Percentiles rank a stretch among this genome's conserved stretches.
Conservation (phyloP, 2,113 vertebrate genomes). For the Coptodon bakossiorum region DNA sequence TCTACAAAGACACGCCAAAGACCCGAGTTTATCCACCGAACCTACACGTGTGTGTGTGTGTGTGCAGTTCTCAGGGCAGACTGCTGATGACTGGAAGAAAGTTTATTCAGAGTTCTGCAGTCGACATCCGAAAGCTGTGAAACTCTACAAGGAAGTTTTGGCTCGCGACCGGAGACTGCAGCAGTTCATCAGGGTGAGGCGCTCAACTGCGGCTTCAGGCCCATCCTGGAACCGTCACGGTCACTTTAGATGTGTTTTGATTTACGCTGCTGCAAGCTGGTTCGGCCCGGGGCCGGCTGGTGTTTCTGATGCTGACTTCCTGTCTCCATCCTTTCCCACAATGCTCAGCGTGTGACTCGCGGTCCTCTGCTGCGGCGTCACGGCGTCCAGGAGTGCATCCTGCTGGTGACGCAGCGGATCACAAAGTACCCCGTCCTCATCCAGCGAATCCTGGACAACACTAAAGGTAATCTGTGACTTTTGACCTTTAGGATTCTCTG, state of each 20-base stretch:
- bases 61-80: constrained; percentile 82
- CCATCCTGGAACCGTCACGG: neutral
- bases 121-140: constrained; percentile 87
- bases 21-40: neutral
- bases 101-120: constrained; percentile 91
- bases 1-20: neutral
- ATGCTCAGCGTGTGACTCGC: constrained; percentile 76
- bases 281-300: neutral
- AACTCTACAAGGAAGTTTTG: constrained; percentile 89
- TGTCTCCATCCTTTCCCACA: neutral
- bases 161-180: constrained; percentile 89
- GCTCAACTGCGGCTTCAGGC: neutral
- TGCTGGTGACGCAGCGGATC: constrained; percentile 91
- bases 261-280: neutral
- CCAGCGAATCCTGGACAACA: constrained; percentile 85
- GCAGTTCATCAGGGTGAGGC: constrained; percentile 85
- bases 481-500: neutral
- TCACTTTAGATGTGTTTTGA: neutral
- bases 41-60: neutral
- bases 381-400: constrained; percentile 89
- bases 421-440: constrained; percentile 94
- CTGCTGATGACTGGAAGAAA: constrained; percentile 84
- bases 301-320: neutral
- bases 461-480: constrained; percentile 73
- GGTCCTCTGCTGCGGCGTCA: constrained; percentile 83